Percentiles rank a stretch among this genome's conserved stretches.
phyloP scores from a whole-genome alignment of 2,797 vertebrate species.

The Enteromius unitaeniatus region DNA sequence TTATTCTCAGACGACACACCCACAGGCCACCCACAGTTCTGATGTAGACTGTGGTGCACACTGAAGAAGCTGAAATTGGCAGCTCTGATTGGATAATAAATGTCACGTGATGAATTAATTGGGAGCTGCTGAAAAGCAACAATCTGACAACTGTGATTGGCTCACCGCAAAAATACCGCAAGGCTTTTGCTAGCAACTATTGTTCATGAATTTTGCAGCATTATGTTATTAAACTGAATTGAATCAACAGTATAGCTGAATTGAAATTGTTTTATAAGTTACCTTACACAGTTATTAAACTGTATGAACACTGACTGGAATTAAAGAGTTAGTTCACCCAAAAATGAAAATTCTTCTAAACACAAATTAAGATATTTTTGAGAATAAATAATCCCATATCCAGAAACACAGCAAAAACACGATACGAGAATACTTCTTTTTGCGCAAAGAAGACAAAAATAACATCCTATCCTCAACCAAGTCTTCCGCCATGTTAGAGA shows the following conservation, averaged over 20 bases:
- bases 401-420: too few species aligned
- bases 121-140: not conserved
- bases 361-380: too few species aligned
- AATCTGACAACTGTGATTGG: not conserved
- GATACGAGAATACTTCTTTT: too few species aligned
- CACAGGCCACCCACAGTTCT: constrained; percentile 11
- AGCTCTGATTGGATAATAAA: not conserved
- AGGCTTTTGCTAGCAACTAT: not conserved
- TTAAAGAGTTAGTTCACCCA: too few species aligned
- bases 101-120: not conserved
- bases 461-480: too few species aligned
- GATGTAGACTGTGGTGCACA: not conserved
- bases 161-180: not conserved
- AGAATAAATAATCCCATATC: too few species aligned
- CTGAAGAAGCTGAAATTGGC: not conserved
- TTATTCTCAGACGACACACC: constrained; percentile 1
- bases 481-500: too few species aligned
- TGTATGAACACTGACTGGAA: not conserved
- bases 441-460: too few species aligned
- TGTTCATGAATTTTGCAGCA: not conserved
- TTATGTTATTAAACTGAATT: not conserved
- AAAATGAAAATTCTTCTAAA: too few species aligned
- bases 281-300: not conserved
- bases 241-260: too few species aligned
- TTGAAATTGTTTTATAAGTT: too few species aligned